Percentiles rank a stretch among this genome's conserved stretches.
phyloP scores from a whole-genome alignment of 2,888 invertebrate species.

The Chrysopilus asiliformis region DNA sequence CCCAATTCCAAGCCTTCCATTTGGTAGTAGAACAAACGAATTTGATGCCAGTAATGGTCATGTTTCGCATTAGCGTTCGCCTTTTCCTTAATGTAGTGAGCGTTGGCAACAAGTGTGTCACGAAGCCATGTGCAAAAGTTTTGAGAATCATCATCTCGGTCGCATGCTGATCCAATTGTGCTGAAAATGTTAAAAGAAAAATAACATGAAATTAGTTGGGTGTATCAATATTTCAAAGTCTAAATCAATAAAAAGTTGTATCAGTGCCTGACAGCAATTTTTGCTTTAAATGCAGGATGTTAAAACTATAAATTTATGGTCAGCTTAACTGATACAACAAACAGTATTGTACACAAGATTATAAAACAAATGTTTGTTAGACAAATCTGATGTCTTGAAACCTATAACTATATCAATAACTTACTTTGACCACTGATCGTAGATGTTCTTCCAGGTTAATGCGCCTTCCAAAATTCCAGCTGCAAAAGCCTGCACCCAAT shows the following conservation, averaged over 20 bases:
- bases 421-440: conserved; percentile 62
- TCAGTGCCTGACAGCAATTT: too few species aligned
- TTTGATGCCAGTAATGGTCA: conserved; percentile 73
- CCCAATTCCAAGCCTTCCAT: conserved; percentile 65
- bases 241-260: not conserved
- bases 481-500: conserved; percentile 70
- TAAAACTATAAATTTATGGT: too few species aligned
- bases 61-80: conserved; percentile 44
- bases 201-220: too few species aligned
- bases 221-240: not conserved
- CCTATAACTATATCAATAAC: conserved; percentile 10
- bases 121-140: conserved; percentile 38
- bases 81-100: conserved; percentile 49
- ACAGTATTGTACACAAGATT: too few species aligned
- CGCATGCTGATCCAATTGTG: conserved; percentile 33
- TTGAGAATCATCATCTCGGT: conserved; percentile 29
- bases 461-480: conserved; percentile 77
- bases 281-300: too few species aligned
- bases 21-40: conserved; percentile 62
- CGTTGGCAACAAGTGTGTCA: conserved; percentile 44
- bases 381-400: too few species aligned
- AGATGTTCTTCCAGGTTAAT: conserved; percentile 66
- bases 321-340: too few species aligned
- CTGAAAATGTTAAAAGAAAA: too few species aligned
- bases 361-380: too few species aligned